These are phyloP conservation scores for Calypte anna DNA, from an alignment of 2,113 vertebrate species.

Conservation along the genomic window DNA sequence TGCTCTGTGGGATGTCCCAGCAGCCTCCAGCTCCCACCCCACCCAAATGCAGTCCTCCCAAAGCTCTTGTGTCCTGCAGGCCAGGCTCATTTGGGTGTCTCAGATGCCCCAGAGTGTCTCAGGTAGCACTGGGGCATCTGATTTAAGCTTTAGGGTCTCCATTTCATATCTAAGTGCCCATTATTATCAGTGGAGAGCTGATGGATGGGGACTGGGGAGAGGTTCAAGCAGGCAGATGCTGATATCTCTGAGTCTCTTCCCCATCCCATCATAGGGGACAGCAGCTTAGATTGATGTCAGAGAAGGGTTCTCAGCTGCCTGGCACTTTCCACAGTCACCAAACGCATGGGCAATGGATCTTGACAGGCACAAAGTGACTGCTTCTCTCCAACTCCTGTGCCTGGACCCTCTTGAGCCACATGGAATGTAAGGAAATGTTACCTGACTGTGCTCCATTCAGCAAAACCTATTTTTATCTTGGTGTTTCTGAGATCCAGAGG, in stretches of 20 bases:
- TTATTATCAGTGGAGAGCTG: not conserved
- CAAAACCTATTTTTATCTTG: not conserved
- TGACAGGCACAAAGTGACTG: not conserved
- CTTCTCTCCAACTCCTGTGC: accelerated
- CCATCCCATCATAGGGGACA: not conserved
- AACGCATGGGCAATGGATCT: not conserved
- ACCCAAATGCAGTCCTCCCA: not conserved
- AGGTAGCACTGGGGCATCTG: accelerated
- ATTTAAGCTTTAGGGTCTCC: not conserved
- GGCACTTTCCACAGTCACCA: not conserved
- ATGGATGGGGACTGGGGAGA: not conserved
- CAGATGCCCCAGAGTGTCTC: not conserved
- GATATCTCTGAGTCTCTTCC: not conserved
- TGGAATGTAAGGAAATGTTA: not conserved
- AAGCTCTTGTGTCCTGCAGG: not conserved
- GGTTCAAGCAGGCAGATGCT: not conserved
- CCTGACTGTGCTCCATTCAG: not conserved
- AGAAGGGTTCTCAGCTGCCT: not conserved
- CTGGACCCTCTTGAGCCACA: accelerated
- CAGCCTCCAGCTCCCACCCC: not conserved
- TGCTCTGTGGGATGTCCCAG: not conserved
- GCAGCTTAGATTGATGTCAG: not conserved
- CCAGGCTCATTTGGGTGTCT: not conserved
- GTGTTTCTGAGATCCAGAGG: not conserved
- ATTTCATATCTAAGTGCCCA: accelerated